phyloP scores from a whole-genome alignment of 1,140 invertebrate species.

The Drosophila oshimai region DNA sequence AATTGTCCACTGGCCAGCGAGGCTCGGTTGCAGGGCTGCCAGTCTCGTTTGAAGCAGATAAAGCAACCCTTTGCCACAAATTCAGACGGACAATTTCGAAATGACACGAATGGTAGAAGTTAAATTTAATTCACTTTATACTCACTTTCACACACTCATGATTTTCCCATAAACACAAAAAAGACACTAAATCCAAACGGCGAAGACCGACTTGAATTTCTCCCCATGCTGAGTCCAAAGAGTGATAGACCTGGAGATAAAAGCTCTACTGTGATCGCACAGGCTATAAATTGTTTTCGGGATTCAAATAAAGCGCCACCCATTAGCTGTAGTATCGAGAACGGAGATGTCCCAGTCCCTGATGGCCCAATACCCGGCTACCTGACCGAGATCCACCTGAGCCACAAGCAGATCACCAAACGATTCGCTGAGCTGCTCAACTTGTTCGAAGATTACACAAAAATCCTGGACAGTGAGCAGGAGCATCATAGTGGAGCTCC shows the following conservation, averaged over 20 bases:
- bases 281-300: background rate
- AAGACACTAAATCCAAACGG: background rate
- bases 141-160: constrained; percentile 16
- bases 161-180: background rate
- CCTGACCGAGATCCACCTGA: constrained; percentile 45
- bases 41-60: background rate
- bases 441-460: constrained; percentile 51
- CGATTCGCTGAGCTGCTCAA: constrained; percentile 52
- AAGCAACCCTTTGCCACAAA: constrained; percentile 24
- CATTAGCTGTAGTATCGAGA: constrained; percentile 34
- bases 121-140: constrained; percentile 21
- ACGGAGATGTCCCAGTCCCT: background rate
- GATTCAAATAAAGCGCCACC: background rate
- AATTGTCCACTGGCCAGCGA: constrained; percentile 60
- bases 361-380: background rate
- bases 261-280: background rate
- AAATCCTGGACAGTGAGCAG: constrained; percentile 26
- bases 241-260: background rate
- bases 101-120: constrained; percentile 1
- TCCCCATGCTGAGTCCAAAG: background rate
- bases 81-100: background rate
- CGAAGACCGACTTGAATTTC: background rate
- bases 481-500: background rate
- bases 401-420: constrained; percentile 47
- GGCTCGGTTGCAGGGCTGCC: constrained; percentile 13